phyloP scores from a whole-genome alignment of 2,113 vertebrate species.

The Chaetodon auriga region DNA sequence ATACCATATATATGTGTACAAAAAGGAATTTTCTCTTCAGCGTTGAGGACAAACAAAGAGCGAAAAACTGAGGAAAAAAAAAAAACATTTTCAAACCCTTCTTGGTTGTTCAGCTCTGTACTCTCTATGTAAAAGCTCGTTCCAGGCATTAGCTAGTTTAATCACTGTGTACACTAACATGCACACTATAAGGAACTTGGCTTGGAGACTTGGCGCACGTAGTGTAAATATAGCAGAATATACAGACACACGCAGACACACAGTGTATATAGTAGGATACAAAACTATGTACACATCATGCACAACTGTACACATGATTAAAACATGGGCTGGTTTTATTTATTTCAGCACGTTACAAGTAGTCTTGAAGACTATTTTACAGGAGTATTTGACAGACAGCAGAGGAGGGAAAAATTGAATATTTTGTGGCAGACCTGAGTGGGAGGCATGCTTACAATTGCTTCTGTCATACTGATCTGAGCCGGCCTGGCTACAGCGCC shows the following conservation, averaged over 20 bases:
- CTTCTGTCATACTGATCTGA: slow-evolving; percentile 44
- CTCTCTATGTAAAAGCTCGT: slow-evolving; percentile 13
- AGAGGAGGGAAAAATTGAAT: slow-evolving; percentile 49
- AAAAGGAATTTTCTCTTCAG: background rate
- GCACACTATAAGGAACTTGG: slow-evolving; percentile 45
- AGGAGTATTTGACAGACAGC: slow-evolving; percentile 26
- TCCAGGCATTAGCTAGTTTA: slow-evolving; percentile 40
- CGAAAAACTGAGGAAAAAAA: background rate
- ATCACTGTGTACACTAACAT: slow-evolving; percentile 45
- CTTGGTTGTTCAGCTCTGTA: background rate
- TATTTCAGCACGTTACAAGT: slow-evolving; percentile 23
- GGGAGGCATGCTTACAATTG: slow-evolving; percentile 42
- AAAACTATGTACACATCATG: slow-evolving; percentile 55
- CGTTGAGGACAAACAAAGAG: background rate
- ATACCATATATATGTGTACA: background rate
- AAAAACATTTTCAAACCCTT: background rate
- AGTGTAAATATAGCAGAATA: slow-evolving; percentile 55
- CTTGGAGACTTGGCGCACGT: slow-evolving; percentile 47
- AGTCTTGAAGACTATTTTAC: slow-evolving; percentile 21
- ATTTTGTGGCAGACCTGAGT: slow-evolving; percentile 45
- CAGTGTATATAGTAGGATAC: slow-evolving; percentile 47
- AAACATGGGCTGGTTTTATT: slow-evolving; percentile 36
- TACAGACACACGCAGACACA: slow-evolving; percentile 29
- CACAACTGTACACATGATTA: slow-evolving; percentile 41
- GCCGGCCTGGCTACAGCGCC: slow-evolving; percentile 7